Evolutionary conservation across 1,140 invertebrate genomes (phyloP), one percentile per base, ranked within the genome.

Genomic region (Heliconius nattereri): DNA sequence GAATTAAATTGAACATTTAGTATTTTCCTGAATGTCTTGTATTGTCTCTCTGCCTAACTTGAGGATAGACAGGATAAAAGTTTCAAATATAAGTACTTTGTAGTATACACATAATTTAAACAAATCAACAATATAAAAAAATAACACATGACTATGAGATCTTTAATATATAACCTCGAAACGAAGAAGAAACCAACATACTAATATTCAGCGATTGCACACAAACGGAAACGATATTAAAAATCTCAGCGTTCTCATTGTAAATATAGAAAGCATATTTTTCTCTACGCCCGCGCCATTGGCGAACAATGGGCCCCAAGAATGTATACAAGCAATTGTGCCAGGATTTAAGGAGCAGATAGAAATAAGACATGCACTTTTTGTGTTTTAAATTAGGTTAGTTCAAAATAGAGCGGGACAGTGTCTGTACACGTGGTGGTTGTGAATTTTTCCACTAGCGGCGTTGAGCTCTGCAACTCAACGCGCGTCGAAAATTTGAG

Each of bases 251-350:
- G 32, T n/a, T 37, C 71, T 66, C 75, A 76, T 76, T 76, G 75
- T 76, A 76, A 76, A 76, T 71, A 76, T 71, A 37, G 70, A 26
- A 76, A 76, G 75, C n/a, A 76, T 26, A 76, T 71, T 79, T 45
- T 75, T 45, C 54, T 54, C 60, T 71, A 76, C 71, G 78, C 75
- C 26, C 73, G 78, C 71, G 79, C 75, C 78, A 78, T 75, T 74
- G 60, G 76, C 37, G 79, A 79, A 71, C 80, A 84, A 86, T 81
- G 83, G 80, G 72, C 71, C 79, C 78, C 79, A 84, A 86, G 86
- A 86, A 85, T 87, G 83, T 86, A 84, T 84, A 81, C 85, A 75
- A 76, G 54, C 85, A 81, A 87, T 87, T 86, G 86, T 87, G 84
- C 75, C 77, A 74, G 70, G 79, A 84, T 37, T 26, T 66, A 66